phyloP scores from a whole-genome alignment of 2,888 invertebrate species.

The Malachius bipustulatus region DNA sequence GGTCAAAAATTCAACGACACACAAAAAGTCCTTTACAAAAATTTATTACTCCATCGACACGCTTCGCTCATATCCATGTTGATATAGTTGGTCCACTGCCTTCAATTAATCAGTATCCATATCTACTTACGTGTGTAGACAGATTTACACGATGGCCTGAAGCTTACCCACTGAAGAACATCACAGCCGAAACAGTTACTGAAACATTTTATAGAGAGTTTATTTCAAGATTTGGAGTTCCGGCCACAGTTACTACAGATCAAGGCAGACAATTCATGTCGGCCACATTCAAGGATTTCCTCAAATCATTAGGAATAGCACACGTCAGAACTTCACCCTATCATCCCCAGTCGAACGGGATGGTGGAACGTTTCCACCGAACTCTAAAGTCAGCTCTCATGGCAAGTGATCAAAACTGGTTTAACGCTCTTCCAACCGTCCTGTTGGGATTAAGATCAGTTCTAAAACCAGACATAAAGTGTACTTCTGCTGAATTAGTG shows the following conservation, averaged over 20 bases:
- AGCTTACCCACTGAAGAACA: constrained; percentile 27
- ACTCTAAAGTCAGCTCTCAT: constrained; percentile 22
- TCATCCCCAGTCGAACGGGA: constrained; percentile 30
- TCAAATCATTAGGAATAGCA: constrained; percentile 4
- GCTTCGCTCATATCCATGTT: constrained; percentile 26
- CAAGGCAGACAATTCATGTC: constrained; percentile 29
- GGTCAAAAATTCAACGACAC: constrained; percentile 26
- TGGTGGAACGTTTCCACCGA: constrained; percentile 24
- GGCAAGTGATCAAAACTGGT: constrained; percentile 19
- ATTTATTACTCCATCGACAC: constrained; percentile 18
- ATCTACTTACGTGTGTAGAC: constrained; percentile 23
- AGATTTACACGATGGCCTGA: constrained; percentile 30
- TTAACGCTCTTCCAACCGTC: constrained; percentile 23
- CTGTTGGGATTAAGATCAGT: constrained; percentile 25
- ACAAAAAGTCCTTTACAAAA: constrained; percentile 21
- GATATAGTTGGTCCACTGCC: constrained; percentile 24
- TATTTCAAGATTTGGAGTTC: constrained; percentile 25
- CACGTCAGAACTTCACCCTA: constrained; percentile 19
- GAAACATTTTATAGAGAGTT: constrained; percentile 20
- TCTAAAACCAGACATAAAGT: constrained; percentile 24
- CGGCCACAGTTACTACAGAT: constrained; percentile 26
- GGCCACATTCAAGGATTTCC: constrained; percentile 19
- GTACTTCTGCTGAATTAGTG: constrained; percentile 26
- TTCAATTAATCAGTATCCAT: constrained; percentile 10
- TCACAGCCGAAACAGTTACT: constrained; percentile 31